Conservation (phyloP, 2,113 vertebrate genomes). For the Pundamilia nyererei region DNA sequence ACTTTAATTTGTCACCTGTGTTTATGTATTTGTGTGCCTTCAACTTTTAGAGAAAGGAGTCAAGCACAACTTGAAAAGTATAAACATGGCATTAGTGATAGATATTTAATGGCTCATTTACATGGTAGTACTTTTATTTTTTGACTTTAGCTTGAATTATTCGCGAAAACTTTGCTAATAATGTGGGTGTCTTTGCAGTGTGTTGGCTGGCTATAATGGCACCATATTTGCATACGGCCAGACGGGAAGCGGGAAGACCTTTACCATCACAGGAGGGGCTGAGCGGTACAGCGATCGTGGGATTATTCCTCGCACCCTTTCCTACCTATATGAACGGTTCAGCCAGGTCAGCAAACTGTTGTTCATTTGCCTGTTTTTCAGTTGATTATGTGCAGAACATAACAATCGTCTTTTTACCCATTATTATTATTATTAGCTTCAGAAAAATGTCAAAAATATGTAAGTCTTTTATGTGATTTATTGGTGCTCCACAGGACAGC, state of each 20-base stretch:
- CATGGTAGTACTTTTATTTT: not conserved
- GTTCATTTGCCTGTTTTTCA: not conserved
- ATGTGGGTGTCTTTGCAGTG: constrained; percentile 65
- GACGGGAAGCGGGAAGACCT: constrained; percentile 96
- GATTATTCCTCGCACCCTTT: constrained; percentile 88
- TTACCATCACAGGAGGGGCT: constrained; percentile 93
- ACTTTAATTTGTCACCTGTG: not conserved
- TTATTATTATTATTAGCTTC: not conserved
- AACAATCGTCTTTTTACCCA: not conserved
- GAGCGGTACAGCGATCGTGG: constrained; percentile 86
- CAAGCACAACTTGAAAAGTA: fast-evolving
- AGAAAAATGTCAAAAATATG: not conserved
- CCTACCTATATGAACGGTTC: constrained; percentile 82
- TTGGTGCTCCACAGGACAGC: constrained; percentile 74
- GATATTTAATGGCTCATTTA: not conserved
- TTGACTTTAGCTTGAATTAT: not conserved
- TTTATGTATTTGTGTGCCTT: not conserved
- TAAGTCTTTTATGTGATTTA: not conserved
- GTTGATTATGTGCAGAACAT: not conserved
- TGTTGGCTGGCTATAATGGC: constrained; percentile 88
- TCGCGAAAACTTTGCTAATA: not conserved
- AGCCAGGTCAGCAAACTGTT: constrained; percentile 56
- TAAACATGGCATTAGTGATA: not conserved
- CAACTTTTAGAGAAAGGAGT: not conserved
- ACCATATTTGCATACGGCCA: constrained; percentile 97